Base-by-base conservation (phyloP, 2,113 vertebrate species). In the Hylia prasina region DNA sequence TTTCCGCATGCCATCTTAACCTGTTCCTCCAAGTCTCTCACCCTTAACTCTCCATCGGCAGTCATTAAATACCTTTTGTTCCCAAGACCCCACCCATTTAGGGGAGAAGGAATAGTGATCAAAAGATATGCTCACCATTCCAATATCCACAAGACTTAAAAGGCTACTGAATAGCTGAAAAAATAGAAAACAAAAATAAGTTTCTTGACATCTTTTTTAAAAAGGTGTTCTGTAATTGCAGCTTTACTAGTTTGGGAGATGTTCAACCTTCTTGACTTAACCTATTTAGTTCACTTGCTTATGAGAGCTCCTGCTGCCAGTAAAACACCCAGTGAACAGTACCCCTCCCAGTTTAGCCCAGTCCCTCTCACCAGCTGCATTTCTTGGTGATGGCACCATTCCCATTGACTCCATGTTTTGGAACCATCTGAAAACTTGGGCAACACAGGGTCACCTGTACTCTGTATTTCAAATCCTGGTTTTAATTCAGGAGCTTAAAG, bases 301-400 rank as follows among this genome's bases (percentile, higher is more conserved):
- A 24, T 9, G 19, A 63, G 28, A 79, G 13, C 51, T 53, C 57
- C n/a, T 53, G 9, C 50, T 56, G 24, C 51, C 63, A 48, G 2
- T 15, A 27, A 50, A 65, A 54, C 2, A 37, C 2, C 0, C 17
- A 30, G 15, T 1, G 9, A 56, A 16, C 11, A 61, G 54, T 2
- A 16, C 21, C 13, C 8, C 40, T 65, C 39, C 35, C n/a, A 51
- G 2, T 24, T 33, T 4, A 60, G 68, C 68, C 40, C 22, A 20
- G 54, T 13, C 23, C n/a, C 33, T 37, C 60, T 10, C 19, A 15
- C 4, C 24, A 66, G 30, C 35, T 56, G 44, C 20, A 8, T 15
- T 48, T 69, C 64, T 31, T 66, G 44, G 42, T 31, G 50, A 75
- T 50, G 30, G 51, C 30, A 66, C 35, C 44, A 48, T 6, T 66